phyloP scores from a whole-genome alignment of 1,140 invertebrate genomes.

The Lordiphosa collinella region DNA sequence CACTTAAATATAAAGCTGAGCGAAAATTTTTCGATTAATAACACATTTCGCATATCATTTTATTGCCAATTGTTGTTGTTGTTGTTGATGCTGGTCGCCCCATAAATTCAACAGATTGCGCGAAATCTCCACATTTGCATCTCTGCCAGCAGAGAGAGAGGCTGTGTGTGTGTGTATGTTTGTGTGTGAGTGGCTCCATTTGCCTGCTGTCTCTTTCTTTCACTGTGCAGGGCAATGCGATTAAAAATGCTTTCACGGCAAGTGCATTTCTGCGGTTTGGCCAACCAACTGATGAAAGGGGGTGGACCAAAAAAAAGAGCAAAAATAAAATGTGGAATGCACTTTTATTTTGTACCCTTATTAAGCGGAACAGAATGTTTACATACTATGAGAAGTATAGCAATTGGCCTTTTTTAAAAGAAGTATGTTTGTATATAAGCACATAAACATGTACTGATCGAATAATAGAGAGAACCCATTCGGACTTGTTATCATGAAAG shows the following conservation, averaged over 20 bases:
- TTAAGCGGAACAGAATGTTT: too few relatives aligned
- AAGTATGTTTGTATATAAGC: neutral
- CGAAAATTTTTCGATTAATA: slow-evolving; percentile 70
- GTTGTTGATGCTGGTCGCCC: slow-evolving; percentile 27
- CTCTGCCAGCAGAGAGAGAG: slow-evolving; percentile 14
- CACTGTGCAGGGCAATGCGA: slow-evolving; percentile 41
- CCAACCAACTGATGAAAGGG: slow-evolving; percentile 1
- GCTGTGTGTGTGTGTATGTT: neutral
- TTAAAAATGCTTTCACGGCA: slow-evolving; percentile 77
- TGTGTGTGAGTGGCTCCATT: slow-evolving; percentile 8
- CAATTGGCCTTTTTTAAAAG: too few relatives aligned
- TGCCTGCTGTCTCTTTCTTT: slow-evolving; percentile 18
- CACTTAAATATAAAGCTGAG: slow-evolving; percentile 67
- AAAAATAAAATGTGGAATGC: too few relatives aligned
- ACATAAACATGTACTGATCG: too few relatives aligned
- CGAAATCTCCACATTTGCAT: slow-evolving; percentile 64
- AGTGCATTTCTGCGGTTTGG: slow-evolving; percentile 70
- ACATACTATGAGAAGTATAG: too few relatives aligned
- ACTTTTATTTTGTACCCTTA: too few relatives aligned
- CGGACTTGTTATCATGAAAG: too few relatives aligned
- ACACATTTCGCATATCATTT: slow-evolving; percentile 62
- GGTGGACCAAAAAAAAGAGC: neutral
- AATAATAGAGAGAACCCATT: too few relatives aligned
- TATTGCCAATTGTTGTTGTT: slow-evolving; percentile 58
- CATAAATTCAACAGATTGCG: slow-evolving; percentile 66